Percentiles rank a stretch among this genome's conserved stretches.
These are phyloP conservation scores for Herpetotheres cachinnans DNA, from an alignment of 2,113 vertebrate genomes.

Conservation along the genomic window DNA sequence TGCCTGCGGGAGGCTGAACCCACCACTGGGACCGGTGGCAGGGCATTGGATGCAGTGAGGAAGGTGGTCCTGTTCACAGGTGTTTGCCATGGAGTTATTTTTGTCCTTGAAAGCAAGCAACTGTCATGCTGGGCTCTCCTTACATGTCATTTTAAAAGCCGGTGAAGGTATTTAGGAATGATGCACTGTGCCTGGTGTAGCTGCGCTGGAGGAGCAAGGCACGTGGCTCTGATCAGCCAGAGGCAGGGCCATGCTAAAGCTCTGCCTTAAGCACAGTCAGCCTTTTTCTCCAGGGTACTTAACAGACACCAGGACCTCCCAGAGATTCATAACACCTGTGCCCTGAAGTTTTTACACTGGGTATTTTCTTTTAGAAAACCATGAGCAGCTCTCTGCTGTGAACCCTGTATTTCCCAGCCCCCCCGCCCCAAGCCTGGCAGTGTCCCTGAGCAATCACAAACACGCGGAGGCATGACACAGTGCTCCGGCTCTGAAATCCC, in stretches of 20 bases:
- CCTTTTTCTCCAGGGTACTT: neutral
- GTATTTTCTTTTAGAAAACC: neutral
- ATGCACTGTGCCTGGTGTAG: neutral
- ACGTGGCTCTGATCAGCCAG: neutral
- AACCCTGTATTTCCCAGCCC: neutral
- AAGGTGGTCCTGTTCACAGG: neutral
- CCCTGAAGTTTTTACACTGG: neutral
- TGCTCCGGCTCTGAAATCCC: neutral
- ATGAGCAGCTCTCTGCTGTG: neutral
- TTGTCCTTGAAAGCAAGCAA: neutral
- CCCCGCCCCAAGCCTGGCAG: neutral
- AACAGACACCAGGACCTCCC: neutral
- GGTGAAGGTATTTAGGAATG: neutral
- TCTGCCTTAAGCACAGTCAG: neutral
- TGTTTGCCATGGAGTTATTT: neutral
- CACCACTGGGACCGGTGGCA: fast-evolving
- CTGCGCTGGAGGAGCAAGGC: neutral
- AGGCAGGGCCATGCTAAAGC: neutral
- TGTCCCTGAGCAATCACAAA: neutral
- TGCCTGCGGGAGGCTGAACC: neutral
- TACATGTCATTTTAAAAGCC: neutral
- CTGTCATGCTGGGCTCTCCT: fast-evolving
- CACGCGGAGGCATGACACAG: fast-evolving
- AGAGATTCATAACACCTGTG: neutral
- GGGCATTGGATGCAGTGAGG: neutral